These are phyloP conservation scores for Aplysina aerophoba DNA, from an alignment of 37 sponge, comb jelly and placozoan genomes.

Conservation along the genomic window DNA sequence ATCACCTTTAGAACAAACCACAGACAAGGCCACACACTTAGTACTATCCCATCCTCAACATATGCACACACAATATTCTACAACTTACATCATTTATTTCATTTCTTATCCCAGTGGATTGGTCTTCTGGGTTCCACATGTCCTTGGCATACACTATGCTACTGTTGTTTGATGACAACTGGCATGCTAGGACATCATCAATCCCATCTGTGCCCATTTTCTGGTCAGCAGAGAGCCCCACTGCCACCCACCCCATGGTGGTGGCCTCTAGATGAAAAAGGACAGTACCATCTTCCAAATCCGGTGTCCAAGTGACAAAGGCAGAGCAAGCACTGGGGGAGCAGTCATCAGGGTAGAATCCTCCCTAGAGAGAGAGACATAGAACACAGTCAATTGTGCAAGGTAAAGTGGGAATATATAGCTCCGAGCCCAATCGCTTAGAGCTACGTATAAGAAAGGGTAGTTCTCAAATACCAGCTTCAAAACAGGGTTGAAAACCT, in stretches of 20 bases:
- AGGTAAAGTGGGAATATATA: too few relatives aligned
- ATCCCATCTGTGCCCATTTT: slow-evolving; percentile 27
- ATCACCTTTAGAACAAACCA: too few relatives aligned
- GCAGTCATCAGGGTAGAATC: not conserved
- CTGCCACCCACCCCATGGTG: slow-evolving; percentile 55
- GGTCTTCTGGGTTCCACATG: slow-evolving; percentile 18
- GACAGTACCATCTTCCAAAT: not conserved
- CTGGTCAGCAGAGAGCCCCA: slow-evolving; percentile 59
- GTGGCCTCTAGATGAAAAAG: not conserved
- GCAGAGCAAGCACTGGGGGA: not conserved
- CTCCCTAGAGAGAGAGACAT: not conserved
- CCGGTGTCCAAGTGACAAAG: not conserved
- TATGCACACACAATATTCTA: too few relatives aligned
- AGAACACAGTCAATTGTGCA: too few relatives aligned
- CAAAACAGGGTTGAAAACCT: too few relatives aligned
- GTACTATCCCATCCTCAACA: too few relatives aligned
- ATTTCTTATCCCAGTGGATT: not conserved
- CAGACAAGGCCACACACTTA: too few relatives aligned
- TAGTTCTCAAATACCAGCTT: too few relatives aligned
- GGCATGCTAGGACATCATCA: slow-evolving; percentile 22
- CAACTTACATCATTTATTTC: slow-evolving; percentile 7
- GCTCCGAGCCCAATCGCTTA: too few relatives aligned
- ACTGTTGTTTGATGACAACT: not conserved
- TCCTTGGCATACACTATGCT: not conserved
- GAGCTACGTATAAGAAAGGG: too few relatives aligned